Conservation (phyloP, 2,113 vertebrate genomes). For the Salvelinus sp. region DNA sequence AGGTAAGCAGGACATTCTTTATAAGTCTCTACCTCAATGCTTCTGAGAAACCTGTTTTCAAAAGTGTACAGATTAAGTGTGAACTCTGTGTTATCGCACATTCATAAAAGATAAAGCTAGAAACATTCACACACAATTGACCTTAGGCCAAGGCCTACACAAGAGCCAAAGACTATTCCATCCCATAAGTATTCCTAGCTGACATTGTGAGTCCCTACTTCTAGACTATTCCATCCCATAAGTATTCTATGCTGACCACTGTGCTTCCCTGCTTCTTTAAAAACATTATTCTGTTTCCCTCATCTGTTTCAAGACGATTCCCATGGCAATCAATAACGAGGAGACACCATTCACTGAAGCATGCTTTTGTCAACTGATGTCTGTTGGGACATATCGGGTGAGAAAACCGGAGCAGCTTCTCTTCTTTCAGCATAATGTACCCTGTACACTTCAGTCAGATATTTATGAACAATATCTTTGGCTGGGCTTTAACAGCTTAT, state of each 20-base stretch:
- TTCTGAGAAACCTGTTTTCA: not conserved
- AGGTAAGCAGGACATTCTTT: not conserved
- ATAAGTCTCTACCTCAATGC: slow-evolving; percentile 10
- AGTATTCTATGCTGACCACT: not conserved
- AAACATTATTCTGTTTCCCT: not conserved
- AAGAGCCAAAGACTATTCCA: not conserved
- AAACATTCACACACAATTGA: not conserved
- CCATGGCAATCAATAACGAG: not conserved
- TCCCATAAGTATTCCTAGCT: slow-evolving; percentile 1
- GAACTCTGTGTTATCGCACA: not conserved
- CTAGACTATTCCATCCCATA: not conserved
- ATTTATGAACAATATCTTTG: not conserved
- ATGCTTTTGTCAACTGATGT: slow-evolving; percentile 1
- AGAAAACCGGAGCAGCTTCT: not conserved
- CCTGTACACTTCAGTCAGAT: not conserved
- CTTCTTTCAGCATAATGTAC: not conserved
- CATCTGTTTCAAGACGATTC: not conserved
- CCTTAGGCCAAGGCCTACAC: too few species aligned
- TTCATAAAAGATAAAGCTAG: slow-evolving; percentile 1
- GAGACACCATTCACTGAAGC: not conserved
- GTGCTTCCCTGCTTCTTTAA: not conserved
- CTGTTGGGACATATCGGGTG: not conserved
- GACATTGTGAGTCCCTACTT: not conserved
- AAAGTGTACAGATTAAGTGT: not conserved
- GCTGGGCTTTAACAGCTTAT: not conserved